Evolutionary conservation across 2,888 invertebrate species (phyloP), one percentile per base, ranked within the genome.

Genomic region (Netelia inedita): DNA sequence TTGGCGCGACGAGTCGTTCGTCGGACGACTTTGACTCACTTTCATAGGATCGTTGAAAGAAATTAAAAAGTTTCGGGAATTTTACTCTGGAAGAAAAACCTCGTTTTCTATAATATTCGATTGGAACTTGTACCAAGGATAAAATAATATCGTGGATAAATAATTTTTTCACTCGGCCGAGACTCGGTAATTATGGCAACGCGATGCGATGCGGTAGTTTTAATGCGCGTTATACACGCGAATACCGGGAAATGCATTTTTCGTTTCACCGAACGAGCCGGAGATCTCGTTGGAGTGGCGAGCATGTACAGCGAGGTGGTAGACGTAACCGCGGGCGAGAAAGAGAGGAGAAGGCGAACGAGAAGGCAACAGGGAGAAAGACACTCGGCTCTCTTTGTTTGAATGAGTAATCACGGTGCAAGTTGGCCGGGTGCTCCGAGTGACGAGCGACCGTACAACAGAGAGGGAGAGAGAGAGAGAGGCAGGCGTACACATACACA

Each of bases 361-460:
- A 50, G 43, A 19, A n/a, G 23, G 53, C n/a, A 55, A 19, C 19
- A 5, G n/a, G 16, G 28, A 23, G 63, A 16, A 41, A 46, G 55
- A 10, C 21, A 14, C 66, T 69, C 83, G 35, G 59, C 57, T 69
- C 83, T 83, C 85, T 87, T 87, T 87, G 85, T 87, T 84, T 86
- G 86, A 86, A 87, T 85, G 86, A 85, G 86, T 85, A 87, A 87
- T 87, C 86, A 83, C 80, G 57, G 61, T 75, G 73, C 78, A 71
- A 76, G 84, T 76, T 59, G 65, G 35, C 66, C 78, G 35, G 46
- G 55, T 69, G 41, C 76, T 85, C 66, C 81, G 55, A 69, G 65
- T 63, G 74, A 75, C 76, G 35, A 78, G 55, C 23, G 28, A 41
- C 11, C 10, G 23, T 28, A 19, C 1, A 11, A 59, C 2, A 19